Evolutionary conservation across 1,140 invertebrate species (phyloP), one percentile per base, ranked within the genome.

Genomic region (Aphelenchoides fujianensis): DNA sequence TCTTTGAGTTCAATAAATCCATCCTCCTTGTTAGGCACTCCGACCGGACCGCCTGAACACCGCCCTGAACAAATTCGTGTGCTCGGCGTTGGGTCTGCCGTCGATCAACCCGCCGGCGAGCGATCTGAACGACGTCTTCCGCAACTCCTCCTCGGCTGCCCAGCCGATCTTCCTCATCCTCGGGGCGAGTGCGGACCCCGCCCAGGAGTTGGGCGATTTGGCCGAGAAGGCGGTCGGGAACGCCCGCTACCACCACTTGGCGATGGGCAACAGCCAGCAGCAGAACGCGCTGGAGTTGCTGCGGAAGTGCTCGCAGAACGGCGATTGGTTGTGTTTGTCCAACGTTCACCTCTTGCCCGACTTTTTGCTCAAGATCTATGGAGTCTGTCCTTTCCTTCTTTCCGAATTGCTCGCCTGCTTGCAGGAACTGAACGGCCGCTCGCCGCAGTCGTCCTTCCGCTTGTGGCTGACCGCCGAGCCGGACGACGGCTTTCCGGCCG

Each of bases 301-400:
- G 19, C 62, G 66, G 54, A 62, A 75, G 48, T 36, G 68, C 27
- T 28, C 63, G 16, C 53, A 72, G 37, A 12, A 54, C 30, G 77
- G 76, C 0, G 41, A 78, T 28, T 78, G 76, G 73, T 69, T 72
- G 2, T 80, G 63, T 54, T 69, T 66, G 30, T 62, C 23, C 84
- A 96, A 96, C 85, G 86, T 95, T 0, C 94, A 96, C 84, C 86
- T 96, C 12, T 90, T 92, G 12, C 89, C 90, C 0, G 87, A 89
- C 34, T 94, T 91, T 90, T 83, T 95, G 0, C 89, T 89, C 1
- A 83, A 87, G 23, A 84, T 95, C 36, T 90, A 92, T 71, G 89
- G 92, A 82, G 16, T 66, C 37, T 12, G 12, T 66, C 53, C 0
- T 55, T n/a, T 61, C 36, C 2, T 61, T n/a, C 1, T n/a, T 2